phyloP scores from a whole-genome alignment of 2,113 vertebrate genomes.

The Cinclus mexicanus region DNA sequence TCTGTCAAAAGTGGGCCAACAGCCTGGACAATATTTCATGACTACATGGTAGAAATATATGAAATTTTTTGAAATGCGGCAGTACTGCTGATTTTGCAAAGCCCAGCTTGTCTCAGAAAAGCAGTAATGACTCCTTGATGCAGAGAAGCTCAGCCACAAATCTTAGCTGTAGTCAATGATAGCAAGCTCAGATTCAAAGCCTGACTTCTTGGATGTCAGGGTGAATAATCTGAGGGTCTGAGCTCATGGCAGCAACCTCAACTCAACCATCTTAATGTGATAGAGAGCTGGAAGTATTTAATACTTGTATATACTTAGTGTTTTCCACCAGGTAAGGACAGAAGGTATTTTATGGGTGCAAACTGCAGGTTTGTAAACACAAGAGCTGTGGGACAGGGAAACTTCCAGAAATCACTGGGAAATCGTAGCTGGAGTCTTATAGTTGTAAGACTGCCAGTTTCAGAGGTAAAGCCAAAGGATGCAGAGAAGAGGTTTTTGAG shows the following conservation, averaged over 20 bases:
- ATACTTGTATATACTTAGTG: neutral
- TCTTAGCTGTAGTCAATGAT: neutral
- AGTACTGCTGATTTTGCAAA: neutral
- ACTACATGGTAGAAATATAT: neutral
- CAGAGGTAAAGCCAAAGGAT: neutral
- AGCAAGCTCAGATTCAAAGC: neutral
- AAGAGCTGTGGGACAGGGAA: neutral
- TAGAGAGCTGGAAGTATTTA: neutral
- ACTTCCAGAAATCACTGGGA: neutral
- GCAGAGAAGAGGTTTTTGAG: neutral
- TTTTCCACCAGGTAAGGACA: neutral
- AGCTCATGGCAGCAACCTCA: neutral
- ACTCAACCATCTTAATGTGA: neutral
- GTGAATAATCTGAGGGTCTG: neutral
- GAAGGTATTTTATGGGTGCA: neutral
- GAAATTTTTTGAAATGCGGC: neutral
- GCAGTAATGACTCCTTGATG: neutral
- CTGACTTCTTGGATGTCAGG: neutral
- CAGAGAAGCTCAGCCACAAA: neutral
- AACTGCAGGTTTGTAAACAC: neutral
- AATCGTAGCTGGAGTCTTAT: neutral
- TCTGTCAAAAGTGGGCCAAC: neutral
- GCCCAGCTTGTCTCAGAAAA: neutral
- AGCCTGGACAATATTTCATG: neutral
- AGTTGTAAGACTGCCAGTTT: neutral